A percentile compares a stretch with the other conserved stretches of the same genome.
These are phyloP conservation scores for Eleutherodactylus coqui DNA, from an alignment of 2,797 vertebrate species.

Conservation along the genomic window DNA sequence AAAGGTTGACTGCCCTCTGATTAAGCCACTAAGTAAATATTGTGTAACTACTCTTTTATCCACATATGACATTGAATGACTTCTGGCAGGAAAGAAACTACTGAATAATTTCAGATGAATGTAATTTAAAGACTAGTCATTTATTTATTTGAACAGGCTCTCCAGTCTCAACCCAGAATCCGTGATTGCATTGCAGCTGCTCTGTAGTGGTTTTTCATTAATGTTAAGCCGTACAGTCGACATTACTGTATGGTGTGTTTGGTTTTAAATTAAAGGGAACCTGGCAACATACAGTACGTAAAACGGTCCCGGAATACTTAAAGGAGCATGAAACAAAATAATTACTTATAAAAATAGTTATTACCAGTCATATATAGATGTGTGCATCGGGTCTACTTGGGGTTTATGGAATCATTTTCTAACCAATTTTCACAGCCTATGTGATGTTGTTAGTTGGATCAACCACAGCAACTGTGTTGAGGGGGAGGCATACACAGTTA, in stretches of 20 bases:
- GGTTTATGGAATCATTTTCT: too few species aligned
- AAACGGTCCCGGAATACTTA: neutral
- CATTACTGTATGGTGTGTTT: neutral
- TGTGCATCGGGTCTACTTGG: too few species aligned
- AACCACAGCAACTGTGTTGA: too few species aligned
- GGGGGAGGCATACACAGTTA: too few species aligned
- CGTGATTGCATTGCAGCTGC: neutral
- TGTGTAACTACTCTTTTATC: slow-evolving; percentile 14
- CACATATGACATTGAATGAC: slow-evolving; percentile 3
- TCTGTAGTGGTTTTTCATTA: neutral
- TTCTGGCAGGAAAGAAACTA: slow-evolving; percentile 8
- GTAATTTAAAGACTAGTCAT: slow-evolving; percentile 1
- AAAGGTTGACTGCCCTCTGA: neutral
- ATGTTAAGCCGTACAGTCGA: neutral
- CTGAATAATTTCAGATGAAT: slow-evolving; percentile 27
- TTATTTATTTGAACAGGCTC: slow-evolving; percentile 20
- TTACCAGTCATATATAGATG: too few species aligned
- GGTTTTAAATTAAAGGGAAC: neutral
- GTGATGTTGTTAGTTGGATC: too few species aligned
- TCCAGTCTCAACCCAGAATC: slow-evolving; percentile 2
- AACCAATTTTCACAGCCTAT: too few species aligned
- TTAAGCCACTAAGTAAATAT: slow-evolving; percentile 12
- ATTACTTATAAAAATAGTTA: too few species aligned
- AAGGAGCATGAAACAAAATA: neutral
- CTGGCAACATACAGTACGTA: neutral